These are phyloP conservation scores for Sycophila sp. DNA, from an alignment of 1,140 invertebrate species.

Conservation along the genomic window DNA sequence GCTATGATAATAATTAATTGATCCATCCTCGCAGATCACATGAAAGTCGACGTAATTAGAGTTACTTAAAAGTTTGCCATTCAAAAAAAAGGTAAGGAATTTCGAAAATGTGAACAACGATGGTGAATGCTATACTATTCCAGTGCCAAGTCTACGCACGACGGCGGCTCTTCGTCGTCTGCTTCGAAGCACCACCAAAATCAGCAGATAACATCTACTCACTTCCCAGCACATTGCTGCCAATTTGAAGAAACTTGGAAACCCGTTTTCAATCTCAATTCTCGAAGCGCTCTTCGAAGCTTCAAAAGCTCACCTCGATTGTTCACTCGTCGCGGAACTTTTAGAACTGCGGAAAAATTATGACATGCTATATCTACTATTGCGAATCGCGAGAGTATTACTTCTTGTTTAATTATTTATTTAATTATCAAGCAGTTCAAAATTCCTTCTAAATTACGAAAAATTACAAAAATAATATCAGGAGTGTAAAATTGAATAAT, in stretches of 20 bases:
- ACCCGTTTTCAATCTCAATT: neutral
- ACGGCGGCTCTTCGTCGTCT: slow-evolving; percentile 20
- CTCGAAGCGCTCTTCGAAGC: too few relatives aligned
- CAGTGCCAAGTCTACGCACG: slow-evolving; percentile 1
- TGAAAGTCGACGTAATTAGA: too few relatives aligned
- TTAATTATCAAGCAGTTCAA: too few relatives aligned
- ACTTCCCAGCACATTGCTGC: slow-evolving; percentile 22
- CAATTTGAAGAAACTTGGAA: slow-evolving; percentile 22
- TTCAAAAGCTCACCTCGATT: too few relatives aligned
- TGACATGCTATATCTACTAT: too few relatives aligned
- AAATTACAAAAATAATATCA: neutral
- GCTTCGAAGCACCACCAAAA: neutral
- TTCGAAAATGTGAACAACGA: neutral
- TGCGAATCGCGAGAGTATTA: too few relatives aligned
- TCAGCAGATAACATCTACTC: neutral
- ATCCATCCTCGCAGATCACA: slow-evolving; percentile 50
- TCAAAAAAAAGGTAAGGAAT: neutral
- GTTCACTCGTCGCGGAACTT: too few relatives aligned
- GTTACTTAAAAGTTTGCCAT: slow-evolving; percentile 1
- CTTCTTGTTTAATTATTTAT: too few relatives aligned
- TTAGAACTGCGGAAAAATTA: too few relatives aligned
- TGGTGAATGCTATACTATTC: neutral
- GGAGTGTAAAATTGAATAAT: too few relatives aligned
- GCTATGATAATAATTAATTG: slow-evolving; percentile 71
- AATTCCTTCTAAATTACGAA: too few relatives aligned